Base-by-base conservation (phyloP, 2,797 vertebrate species). In the Serranus cabrilla region DNA sequence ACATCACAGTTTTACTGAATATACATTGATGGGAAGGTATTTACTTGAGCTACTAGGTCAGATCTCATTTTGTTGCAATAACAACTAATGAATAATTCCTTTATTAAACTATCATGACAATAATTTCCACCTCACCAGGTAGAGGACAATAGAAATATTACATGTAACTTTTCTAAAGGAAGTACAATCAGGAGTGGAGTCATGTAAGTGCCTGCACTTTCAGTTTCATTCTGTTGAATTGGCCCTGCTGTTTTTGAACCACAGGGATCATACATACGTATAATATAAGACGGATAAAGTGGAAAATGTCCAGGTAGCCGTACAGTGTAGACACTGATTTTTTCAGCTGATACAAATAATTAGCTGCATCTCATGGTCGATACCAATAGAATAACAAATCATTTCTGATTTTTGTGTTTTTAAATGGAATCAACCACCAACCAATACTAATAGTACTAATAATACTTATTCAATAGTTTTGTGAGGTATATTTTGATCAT, bases 91-190 rank as follows among this genome's bases (percentile, higher is more conserved):
- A 67, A 25, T 7, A 34, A 3, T 20, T 42, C n/a, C 37, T 40
- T 57, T 43, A 11, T 7, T 31, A 50, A 75, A 49, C 21, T 49
- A 31, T 51, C 25, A 63, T 42, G 60, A 11, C 31, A 51, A 49
- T 21, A 12, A 37, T 60, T 63, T 62, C 25, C 65, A 70, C 8
- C 59, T 61, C 45, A 23, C 6, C 23, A 1, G 17, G n/a, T n/a
- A 1, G 17, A 17, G 18, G 16, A 17, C 11, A 50, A 51, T 40
- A 23, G 45, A 51, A 34, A 14, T 50, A 9, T 10, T 31, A 20
- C 72, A 45, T 34, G 18, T 56, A 23, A 55, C 45, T 25, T 52
- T 81, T 58, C 25, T 20, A 47, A 74, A 76, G 50, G 46, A 58
- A 64, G 62, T 23, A 6, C 17, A 61, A 16, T 51, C n/a, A 20